Evolutionary conservation across 2,113 vertebrate genomes (phyloP).

Genomic region (Rynchops niger): DNA sequence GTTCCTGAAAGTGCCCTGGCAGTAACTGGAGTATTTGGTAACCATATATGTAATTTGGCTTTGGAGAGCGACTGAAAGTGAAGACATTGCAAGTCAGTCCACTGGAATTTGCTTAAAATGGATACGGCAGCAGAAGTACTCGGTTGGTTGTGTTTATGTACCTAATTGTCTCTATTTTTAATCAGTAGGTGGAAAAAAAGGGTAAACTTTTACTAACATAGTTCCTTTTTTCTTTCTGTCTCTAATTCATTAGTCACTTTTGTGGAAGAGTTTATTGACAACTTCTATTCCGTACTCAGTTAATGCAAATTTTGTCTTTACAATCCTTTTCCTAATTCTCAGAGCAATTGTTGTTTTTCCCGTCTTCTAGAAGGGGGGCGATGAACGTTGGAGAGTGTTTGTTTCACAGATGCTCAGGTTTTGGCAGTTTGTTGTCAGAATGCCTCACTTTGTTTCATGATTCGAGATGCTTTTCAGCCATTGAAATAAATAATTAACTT

Average conservation of each 20-base stretch:
- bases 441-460: neutral
- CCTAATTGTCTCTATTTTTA: neutral
- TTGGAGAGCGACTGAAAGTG: neutral
- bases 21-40: neutral
- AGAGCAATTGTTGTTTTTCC: neutral
- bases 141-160: neutral
- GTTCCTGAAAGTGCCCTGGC: neutral
- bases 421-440: neutral
- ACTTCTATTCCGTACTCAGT: neutral
- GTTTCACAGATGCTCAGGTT: neutral
- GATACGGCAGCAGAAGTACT: neutral
- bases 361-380: neutral
- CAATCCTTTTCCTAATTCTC: neutral
- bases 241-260: neutral
- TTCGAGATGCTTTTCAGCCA: neutral
- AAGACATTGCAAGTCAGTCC: constrained; percentile 5
- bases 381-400: neutral
- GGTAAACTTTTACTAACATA: neutral
- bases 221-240: neutral
- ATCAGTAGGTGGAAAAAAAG: neutral
- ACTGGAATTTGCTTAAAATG: constrained; percentile 55
- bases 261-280: neutral
- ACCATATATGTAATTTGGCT: constrained; percentile 18
- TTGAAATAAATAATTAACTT: neutral
- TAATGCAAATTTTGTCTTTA: neutral